These are phyloP conservation scores for Channallabes apus DNA, from an alignment of 2,797 vertebrate species.

Conservation along the genomic window DNA sequence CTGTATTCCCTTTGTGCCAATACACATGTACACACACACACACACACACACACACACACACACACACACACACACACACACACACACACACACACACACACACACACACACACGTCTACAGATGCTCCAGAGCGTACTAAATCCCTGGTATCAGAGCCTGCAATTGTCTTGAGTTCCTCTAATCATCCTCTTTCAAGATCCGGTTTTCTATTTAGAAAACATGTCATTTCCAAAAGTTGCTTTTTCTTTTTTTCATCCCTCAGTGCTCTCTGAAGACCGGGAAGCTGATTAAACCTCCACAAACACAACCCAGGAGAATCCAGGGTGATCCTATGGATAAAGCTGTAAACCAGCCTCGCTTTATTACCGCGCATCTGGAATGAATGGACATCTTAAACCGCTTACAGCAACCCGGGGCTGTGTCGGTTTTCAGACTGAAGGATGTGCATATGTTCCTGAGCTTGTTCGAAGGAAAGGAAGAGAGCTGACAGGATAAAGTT, in stretches of 20 bases:
- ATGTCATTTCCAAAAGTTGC: constrained; percentile 42
- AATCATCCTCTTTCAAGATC: constrained; percentile 53
- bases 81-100: constrained; percentile 51
- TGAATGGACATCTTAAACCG: constrained; percentile 51
- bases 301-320: constrained; percentile 7
- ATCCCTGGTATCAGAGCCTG: constrained; percentile 43
- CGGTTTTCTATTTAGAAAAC: constrained; percentile 49
- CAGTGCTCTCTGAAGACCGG: constrained; percentile 26
- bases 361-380: constrained; percentile 67
- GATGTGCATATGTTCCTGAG: constrained; percentile 69
- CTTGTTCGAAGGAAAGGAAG: constrained; percentile 58
- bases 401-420: constrained; percentile 35
- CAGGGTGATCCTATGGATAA: constrained; percentile 32
- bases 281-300: constrained; percentile 42
- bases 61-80: background rate
- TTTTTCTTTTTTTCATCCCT: constrained; percentile 22
- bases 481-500: constrained; percentile 62
- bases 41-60: constrained; percentile 18
- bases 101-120: constrained; percentile 39
- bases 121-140: constrained; percentile 32
- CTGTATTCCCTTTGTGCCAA: background rate
- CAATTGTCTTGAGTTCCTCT: constrained; percentile 32
- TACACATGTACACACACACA: constrained; percentile 40
- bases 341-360: constrained; percentile 47
- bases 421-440: constrained; percentile 58